Percentiles rank a stretch among this genome's conserved stretches.
These are phyloP conservation scores for Thaumatotibia leucotreta DNA, from an alignment of 1,140 invertebrate genomes.

Conservation along the genomic window DNA sequence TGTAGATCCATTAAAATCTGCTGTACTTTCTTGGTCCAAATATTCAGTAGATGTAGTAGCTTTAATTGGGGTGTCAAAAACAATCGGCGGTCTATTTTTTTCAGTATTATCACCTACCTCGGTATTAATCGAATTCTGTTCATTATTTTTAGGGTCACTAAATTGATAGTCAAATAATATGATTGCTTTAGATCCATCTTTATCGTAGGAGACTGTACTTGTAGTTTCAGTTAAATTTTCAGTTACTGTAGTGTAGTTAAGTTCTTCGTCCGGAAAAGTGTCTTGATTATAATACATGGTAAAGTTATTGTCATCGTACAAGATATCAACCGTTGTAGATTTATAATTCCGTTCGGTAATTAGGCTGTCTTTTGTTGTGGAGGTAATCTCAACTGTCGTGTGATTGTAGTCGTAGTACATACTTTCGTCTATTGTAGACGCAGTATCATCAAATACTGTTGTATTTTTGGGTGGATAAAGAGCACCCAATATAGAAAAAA, in stretches of 20 bases:
- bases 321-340: neutral
- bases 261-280: neutral
- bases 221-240: neutral
- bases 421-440: neutral
- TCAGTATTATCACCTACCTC: neutral
- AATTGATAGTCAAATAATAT: neutral
- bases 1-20: neutral
- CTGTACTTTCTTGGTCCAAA: neutral
- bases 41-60: neutral
- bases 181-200: neutral
- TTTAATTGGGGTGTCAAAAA: neutral
- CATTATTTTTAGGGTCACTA: neutral
- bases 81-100: neutral
- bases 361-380: neutral
- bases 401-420: neutral
- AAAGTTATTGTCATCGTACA: neutral
- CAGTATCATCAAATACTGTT: neutral
- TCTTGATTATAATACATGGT: neutral
- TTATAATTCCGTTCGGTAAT: neutral
- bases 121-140: neutral
- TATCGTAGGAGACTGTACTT: neutral
- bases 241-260: neutral
- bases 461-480: neutral
- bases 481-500: neutral
- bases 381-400: neutral